phyloP scores from a whole-genome alignment of 2,888 invertebrate species.

The Myathropa florea region DNA sequence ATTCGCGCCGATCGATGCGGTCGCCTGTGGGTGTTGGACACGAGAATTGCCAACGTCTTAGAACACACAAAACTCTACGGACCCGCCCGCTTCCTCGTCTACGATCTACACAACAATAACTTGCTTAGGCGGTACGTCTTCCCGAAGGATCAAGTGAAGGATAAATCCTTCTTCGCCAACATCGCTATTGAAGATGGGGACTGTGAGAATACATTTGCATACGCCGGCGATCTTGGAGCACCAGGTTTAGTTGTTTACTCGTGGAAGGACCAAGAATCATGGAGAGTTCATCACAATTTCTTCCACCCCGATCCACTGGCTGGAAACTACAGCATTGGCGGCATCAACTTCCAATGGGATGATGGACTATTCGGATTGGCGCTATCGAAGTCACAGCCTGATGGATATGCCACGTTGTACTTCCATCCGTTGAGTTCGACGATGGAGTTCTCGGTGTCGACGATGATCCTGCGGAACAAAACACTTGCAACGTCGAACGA shows the following conservation, averaged over 20 bases:
- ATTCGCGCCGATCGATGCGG: slow-evolving; percentile 88
- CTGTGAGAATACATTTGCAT: slow-evolving; percentile 88
- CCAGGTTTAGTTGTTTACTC: slow-evolving; percentile 89
- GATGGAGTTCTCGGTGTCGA: slow-evolving; percentile 89
- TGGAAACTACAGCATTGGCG: slow-evolving; percentile 87
- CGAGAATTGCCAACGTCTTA: slow-evolving; percentile 85
- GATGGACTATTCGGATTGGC: slow-evolving; percentile 90
- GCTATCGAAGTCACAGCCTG: slow-evolving; percentile 84
- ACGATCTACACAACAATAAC: slow-evolving; percentile 87
- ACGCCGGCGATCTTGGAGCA: slow-evolving; percentile 86
- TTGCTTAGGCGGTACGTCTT: slow-evolving; percentile 85
- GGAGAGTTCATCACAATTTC: slow-evolving; percentile 87
- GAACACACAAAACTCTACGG: slow-evolving; percentile 81
- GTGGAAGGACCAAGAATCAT: slow-evolving; percentile 86
- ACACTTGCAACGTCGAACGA: slow-evolving; percentile 81
- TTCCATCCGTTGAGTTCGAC: slow-evolving; percentile 91
- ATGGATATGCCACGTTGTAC: slow-evolving; percentile 87
- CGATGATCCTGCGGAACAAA: slow-evolving; percentile 85
- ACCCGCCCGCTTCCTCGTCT: slow-evolving; percentile 86
- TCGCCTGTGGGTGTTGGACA: slow-evolving; percentile 90
- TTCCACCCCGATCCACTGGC: slow-evolving; percentile 88
- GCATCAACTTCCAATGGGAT: slow-evolving; percentile 87
- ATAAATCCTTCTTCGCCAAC: slow-evolving; percentile 88
- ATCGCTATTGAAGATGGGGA: slow-evolving; percentile 89
- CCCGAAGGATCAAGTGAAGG: slow-evolving; percentile 85